Percentiles rank a stretch among this genome's conserved stretches.
Evolutionary conservation across 2,888 invertebrate species (phyloP).

Genomic region (Steinernema carpocapsae): DNA sequence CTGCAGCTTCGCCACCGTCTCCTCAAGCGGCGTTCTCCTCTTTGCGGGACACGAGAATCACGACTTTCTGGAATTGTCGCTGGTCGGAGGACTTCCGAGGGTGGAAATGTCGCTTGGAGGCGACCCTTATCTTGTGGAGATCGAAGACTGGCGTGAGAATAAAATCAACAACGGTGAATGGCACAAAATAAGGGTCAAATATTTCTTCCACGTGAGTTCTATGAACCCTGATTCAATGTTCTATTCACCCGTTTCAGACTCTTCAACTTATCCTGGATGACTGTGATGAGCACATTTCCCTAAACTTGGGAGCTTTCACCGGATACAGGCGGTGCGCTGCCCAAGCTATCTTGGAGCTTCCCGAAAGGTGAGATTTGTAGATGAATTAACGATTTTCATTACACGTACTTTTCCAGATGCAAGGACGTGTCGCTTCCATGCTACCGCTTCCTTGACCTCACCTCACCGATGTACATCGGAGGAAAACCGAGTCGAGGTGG

Average conservation of each 20-base stretch:
- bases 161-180: constrained; percentile 65
- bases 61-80: constrained; percentile 61
- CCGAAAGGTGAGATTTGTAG: constrained; percentile 50
- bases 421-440: constrained; percentile 57
- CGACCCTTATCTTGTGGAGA: constrained; percentile 40
- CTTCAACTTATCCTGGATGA: constrained; percentile 56
- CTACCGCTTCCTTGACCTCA: constrained; percentile 61
- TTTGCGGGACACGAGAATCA: constrained; percentile 54
- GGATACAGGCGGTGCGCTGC: constrained; percentile 55
- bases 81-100: constrained; percentile 55
- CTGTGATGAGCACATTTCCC: constrained; percentile 55
- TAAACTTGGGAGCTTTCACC: constrained; percentile 39
- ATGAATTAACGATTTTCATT: constrained; percentile 17
- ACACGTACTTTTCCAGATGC: neutral
- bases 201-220: constrained; percentile 54
- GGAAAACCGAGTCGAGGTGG: constrained; percentile 54
- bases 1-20: constrained; percentile 59
- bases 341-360: constrained; percentile 53
- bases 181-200: constrained; percentile 60
- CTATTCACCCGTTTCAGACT: constrained; percentile 46
- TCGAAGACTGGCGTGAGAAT: constrained; percentile 59
- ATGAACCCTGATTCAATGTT: neutral
- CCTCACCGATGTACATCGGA: constrained; percentile 58
- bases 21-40: constrained; percentile 56
- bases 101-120: constrained; percentile 47